Conservation (phyloP, 2,888 invertebrate genomes). For the Ephialtes manifestator region DNA sequence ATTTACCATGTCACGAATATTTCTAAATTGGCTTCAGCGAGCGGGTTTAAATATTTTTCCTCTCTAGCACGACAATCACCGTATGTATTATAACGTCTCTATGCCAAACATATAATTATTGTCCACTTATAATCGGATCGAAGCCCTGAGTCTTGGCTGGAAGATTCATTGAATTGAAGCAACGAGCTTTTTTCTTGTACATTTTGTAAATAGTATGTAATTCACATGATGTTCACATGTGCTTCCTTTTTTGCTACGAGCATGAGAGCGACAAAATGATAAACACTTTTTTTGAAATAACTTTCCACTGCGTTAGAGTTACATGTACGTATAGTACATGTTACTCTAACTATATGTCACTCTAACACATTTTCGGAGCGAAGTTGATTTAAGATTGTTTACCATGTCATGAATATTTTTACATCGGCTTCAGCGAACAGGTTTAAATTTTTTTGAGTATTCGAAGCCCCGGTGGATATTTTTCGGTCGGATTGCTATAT, state of each 20-base stretch:
- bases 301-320: no score
- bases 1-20: no score
- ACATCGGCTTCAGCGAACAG: no score
- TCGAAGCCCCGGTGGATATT: no score
- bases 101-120: constrained; percentile 52
- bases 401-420: no score
- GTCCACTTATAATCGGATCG: constrained; percentile 56
- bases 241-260: background rate
- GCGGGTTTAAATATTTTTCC: background rate
- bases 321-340: no score
- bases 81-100: constrained; percentile 20
- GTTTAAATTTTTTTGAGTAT: no score
- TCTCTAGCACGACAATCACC: constrained; percentile 2
- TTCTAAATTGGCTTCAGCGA: no score
- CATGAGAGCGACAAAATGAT: background rate
- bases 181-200: background rate
- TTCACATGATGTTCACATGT: background rate
- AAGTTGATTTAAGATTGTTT: no score
- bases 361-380: no score
- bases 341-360: no score
- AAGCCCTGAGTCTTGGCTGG: constrained; percentile 16
- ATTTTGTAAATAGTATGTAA: background rate
- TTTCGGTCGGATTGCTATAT: no score
- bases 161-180: constrained; percentile 38
- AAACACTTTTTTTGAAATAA: background rate